These are phyloP conservation scores for Sebastes miniatus DNA, from an alignment of 2,797 vertebrate species.

Conservation along the genomic window DNA sequence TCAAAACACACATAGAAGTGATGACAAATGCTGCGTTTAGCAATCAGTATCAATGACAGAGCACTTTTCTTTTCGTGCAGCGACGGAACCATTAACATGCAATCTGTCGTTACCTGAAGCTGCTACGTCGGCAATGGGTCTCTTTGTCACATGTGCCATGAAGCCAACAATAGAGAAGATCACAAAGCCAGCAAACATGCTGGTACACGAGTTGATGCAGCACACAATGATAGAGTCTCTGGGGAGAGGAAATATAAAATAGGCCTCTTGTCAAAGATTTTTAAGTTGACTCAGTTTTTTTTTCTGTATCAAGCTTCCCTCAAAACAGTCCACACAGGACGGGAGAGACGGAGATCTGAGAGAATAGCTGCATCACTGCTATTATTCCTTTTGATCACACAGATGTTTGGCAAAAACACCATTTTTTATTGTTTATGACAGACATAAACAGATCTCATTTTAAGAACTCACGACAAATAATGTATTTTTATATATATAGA, in stretches of 20 bases:
- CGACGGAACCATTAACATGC: background rate
- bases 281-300: slow-evolving; percentile 33
- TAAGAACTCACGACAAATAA: background rate
- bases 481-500: background rate
- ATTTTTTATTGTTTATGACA: background rate
- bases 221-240: slow-evolving; percentile 98
- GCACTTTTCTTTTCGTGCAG: slow-evolving; percentile 2
- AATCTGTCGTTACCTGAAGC: slow-evolving; percentile 88
- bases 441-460: background rate
- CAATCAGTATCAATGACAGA: slow-evolving; percentile 30
- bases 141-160: slow-evolving; percentile 98
- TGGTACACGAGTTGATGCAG: slow-evolving; percentile 97
- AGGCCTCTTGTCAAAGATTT: slow-evolving; percentile 54
- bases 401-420: background rate
- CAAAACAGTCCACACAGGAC: slow-evolving; percentile 7
- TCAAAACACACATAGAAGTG: background rate
- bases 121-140: slow-evolving; percentile 93
- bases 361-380: background rate
- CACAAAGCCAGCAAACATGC: slow-evolving; percentile 99
- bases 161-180: slow-evolving; percentile 99
- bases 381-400: slow-evolving; percentile 15
- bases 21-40: slow-evolving; percentile 7
- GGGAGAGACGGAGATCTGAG: slow-evolving; percentile 1
- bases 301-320: slow-evolving; percentile 10
- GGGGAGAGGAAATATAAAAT: slow-evolving; percentile 66